phyloP scores from a whole-genome alignment of 2,113 vertebrate genomes.

The Ia io region DNA sequence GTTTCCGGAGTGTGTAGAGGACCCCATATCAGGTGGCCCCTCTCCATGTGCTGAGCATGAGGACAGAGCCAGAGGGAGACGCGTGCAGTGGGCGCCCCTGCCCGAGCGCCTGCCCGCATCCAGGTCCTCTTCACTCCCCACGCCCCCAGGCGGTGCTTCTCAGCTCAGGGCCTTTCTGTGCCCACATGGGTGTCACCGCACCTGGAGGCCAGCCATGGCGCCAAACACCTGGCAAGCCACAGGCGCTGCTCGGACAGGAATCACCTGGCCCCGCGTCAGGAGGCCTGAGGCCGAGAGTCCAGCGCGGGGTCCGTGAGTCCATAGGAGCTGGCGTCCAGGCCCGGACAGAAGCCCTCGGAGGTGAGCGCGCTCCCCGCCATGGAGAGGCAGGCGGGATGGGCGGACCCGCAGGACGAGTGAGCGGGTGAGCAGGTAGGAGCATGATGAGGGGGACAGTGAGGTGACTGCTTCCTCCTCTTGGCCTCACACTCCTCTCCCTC shows the following conservation, averaged over 20 bases:
- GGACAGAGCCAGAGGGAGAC: neutral
- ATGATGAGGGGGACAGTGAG: no score
- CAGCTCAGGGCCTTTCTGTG: neutral
- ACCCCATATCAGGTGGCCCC: neutral
- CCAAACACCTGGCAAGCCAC: neutral
- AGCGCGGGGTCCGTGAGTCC: no score
- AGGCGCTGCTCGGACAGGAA: neutral
- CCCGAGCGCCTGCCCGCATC: accelerated
- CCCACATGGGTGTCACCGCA: neutral
- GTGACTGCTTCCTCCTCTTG: neutral
- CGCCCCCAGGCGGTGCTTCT: neutral
- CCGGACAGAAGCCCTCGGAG: accelerated
- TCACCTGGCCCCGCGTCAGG: neutral
- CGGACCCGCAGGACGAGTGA: neutral
- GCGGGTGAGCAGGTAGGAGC: neutral
- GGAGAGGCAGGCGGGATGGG: no score
- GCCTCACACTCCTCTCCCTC: neutral
- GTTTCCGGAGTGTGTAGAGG: neutral
- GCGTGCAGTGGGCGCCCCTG: no score
- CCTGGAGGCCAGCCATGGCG: neutral
- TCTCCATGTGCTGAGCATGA: neutral
- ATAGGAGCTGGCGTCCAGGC: neutral
- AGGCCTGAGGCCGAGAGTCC: neutral
- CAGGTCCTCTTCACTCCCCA: neutral
- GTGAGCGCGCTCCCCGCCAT: accelerated